Percentiles rank a stretch among this genome's conserved stretches.
Conservation (phyloP, 2,888 invertebrate genomes). For the Flexamia atlantica region DNA sequence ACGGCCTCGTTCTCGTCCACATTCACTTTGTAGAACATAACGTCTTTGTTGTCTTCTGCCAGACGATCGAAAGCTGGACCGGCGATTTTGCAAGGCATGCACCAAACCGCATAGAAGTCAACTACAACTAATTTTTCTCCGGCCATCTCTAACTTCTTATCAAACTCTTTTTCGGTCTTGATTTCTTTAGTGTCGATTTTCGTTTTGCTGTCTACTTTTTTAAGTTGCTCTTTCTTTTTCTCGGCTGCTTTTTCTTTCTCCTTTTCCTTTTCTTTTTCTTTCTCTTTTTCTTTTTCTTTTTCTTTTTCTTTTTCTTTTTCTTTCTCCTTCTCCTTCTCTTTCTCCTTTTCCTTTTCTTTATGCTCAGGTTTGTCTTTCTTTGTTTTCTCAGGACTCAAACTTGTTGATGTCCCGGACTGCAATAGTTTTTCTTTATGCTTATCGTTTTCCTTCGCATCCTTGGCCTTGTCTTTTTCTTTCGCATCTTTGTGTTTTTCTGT, state of each 20-base stretch:
- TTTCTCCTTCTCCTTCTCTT: not conserved
- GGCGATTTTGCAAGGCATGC: constrained; percentile 94
- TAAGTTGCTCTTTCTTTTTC: not conserved
- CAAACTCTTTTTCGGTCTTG: constrained; percentile 81
- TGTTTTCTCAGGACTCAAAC: not conserved
- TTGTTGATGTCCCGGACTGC: no score
- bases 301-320: not conserved
- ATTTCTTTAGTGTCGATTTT: not conserved
- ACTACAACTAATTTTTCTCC: constrained; percentile 90
- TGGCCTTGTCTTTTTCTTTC: not conserved
- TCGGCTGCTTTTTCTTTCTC: not conserved
- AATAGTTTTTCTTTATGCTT: not conserved
- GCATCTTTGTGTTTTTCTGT: not conserved
- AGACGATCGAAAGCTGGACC: constrained; percentile 85
- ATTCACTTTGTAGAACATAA: constrained; percentile 83
- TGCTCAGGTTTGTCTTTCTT: not conserved
- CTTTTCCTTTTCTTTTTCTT: not conserved
- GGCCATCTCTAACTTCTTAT: constrained; percentile 83
- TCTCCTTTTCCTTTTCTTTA: not conserved
- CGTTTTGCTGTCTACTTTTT: not conserved
- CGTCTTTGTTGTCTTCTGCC: constrained; percentile 72
- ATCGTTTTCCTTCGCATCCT: not conserved
- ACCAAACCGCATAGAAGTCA: constrained; percentile 96
- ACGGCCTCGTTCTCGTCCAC: constrained; percentile 93
- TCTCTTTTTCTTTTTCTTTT: not conserved